Evolutionary conservation across 2,888 invertebrate genomes (phyloP).

Genomic region (Drosophila yooni): DNA sequence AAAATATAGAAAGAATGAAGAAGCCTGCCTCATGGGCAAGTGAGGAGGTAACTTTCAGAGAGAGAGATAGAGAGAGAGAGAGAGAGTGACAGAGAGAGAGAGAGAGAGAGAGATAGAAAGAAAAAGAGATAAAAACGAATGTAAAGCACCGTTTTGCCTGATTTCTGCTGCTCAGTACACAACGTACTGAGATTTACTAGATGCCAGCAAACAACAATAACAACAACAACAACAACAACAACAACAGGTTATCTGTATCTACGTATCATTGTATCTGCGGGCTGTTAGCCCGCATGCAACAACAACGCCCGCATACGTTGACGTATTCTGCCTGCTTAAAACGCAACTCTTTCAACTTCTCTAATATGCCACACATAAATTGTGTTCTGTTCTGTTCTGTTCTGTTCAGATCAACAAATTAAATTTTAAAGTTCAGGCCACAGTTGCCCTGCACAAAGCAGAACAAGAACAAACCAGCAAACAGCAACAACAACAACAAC

Average conservation of each 20-base stretch:
- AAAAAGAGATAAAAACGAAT: constrained; percentile 47
- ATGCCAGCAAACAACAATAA: constrained; percentile 15
- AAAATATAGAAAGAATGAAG: constrained; percentile 9
- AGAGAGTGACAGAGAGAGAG: background rate
- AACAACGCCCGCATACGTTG: constrained; percentile 61
- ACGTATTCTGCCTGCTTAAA: constrained; percentile 20
- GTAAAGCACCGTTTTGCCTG: constrained; percentile 76
- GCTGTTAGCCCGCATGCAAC: constrained; percentile 61
- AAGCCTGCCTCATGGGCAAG: constrained; percentile 26
- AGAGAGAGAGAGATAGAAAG: background rate
- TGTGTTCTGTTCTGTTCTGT: constrained; percentile 46
- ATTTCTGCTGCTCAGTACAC: constrained; percentile 44
- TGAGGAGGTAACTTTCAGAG: constrained; percentile 14
- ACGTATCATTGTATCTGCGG: constrained; percentile 45
- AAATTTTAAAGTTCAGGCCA: constrained; percentile 64
- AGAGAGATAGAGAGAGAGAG: background rate
- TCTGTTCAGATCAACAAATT: constrained; percentile 64
- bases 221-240: constrained; percentile 6
- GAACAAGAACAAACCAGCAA: constrained; percentile 22
- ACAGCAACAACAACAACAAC: constrained; percentile 38
- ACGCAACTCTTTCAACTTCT: constrained; percentile 49
- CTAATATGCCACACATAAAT: constrained; percentile 74
- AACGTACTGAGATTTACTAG: constrained; percentile 30
- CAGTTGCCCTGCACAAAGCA: constrained; percentile 51
- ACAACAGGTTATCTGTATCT: constrained; percentile 69